Percentiles rank a stretch among this genome's conserved stretches.
phyloP scores from a whole-genome alignment of 92 coral and sea anemone genomes.

The Umimayanthus chanpuru region DNA sequence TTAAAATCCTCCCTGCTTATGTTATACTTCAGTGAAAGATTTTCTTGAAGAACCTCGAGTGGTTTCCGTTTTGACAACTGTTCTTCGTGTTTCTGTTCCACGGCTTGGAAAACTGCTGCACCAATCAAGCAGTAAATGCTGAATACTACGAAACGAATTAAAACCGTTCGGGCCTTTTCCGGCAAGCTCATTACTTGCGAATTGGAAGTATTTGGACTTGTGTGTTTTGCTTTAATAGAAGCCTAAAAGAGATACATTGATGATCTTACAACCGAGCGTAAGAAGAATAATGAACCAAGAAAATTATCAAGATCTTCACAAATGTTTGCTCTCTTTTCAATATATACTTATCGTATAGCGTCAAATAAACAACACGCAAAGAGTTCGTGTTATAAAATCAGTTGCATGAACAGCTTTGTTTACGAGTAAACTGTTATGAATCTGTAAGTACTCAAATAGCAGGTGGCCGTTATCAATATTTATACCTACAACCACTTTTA shows the following conservation, averaged over 20 bases:
- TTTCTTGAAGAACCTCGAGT: constrained; percentile 4
- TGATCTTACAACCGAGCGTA: background rate
- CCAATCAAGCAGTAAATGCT: constrained; percentile 31
- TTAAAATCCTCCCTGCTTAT: constrained; percentile 13
- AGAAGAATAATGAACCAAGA: too few relatives aligned
- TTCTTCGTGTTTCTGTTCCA: background rate
- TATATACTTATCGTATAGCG: too few relatives aligned
- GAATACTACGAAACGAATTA: constrained; percentile 19
- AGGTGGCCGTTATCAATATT: constrained; percentile 15
- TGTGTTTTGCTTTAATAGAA: background rate
- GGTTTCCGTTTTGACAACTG: background rate
- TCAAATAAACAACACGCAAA: background rate
- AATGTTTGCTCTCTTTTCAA: too few relatives aligned
- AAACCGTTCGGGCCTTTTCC: constrained; percentile 2
- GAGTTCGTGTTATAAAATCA: background rate
- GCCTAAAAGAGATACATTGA: background rate
- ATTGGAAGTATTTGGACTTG: background rate
- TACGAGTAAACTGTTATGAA: background rate
- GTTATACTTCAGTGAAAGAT: constrained; percentile 10
- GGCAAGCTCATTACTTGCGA: background rate
- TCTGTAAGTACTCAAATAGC: background rate
- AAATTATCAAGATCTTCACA: too few relatives aligned
- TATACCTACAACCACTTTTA: too few relatives aligned
- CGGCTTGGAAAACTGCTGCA: constrained; percentile 28
- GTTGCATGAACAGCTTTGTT: background rate